A percentile compares a stretch with the other conserved stretches of the same genome.
phyloP scores from a whole-genome alignment of 2,113 vertebrate species.

The Mormyrus lacerda region DNA sequence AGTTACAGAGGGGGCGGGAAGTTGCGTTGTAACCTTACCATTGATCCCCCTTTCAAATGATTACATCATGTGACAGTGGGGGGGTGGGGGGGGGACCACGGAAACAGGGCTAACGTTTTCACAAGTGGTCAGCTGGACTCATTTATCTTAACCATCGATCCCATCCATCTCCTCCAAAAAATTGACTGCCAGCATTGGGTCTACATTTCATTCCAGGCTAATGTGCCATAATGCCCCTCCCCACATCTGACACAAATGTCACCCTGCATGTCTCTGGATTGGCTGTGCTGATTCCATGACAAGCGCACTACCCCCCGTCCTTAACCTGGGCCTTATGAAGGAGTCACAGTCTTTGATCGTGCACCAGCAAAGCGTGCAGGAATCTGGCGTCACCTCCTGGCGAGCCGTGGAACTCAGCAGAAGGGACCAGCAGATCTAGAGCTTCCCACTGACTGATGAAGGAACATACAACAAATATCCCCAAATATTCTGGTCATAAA shows the following conservation, averaged over 20 bases:
- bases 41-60: not conserved
- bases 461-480: not conserved
- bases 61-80: not conserved
- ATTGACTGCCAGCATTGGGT: not conserved
- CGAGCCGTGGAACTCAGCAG: not conserved
- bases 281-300: not conserved
- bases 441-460: not conserved
- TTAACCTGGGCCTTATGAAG: not conserved
- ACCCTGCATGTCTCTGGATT: not conserved
- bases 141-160: conserved; percentile 4
- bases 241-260: not conserved
- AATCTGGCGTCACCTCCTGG: not conserved
- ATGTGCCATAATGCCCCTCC: not conserved
- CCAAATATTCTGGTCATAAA: not conserved
- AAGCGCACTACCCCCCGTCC: not conserved
- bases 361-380: not conserved
- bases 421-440: not conserved
- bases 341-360: not conserved
- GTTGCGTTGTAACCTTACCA: not conserved
- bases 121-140: not conserved
- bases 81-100: not conserved
- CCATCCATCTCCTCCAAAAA: not conserved
- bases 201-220: not conserved
- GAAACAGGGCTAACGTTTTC: not conserved
- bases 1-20: not conserved